Base-by-base conservation (phyloP, 2,888 invertebrate genomes). In the Nezara viridula region DNA sequence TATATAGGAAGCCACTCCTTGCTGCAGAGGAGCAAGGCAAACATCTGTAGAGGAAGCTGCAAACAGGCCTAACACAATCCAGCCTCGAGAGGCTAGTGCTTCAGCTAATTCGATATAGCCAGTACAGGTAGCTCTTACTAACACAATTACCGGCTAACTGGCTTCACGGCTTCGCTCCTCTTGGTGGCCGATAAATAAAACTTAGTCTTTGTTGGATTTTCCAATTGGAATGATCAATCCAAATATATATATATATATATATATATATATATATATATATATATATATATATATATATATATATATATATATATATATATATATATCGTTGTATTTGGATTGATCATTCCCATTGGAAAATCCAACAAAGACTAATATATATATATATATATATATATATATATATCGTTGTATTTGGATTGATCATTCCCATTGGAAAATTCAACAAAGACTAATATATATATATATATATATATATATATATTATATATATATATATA, bases 31-130 rank as follows among this genome's bases (percentile, higher is more conserved):
- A 73, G 66, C 66, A 6, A 3, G 66, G 21, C 66, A 73, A 73
- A 73, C 66, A 73, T 73, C 66, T 73, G 66, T 73, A 73, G 66
- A 37, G 66, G 66, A 73, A 73, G 66, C 66, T 37, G 66, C 32
- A 73, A 73, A 37, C 55, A 21, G 32, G 7, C 7, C 37, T 73
- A 73, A 73, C 66, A 73, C 32, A 32, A 73, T 73, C 66, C 19
- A 73, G 66, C 24, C 66, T 73, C 19, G 66, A 73, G 66, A 60
- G 66, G 66, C 32, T 73, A 37, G 66, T 73, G 66, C 66, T 73
- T 73, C 32, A 37, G 21, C 66, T 73, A 73, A 73, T 73, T 73
- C 37, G 37, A 73, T 73, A 32, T 19, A 73, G 66, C 66, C 66
- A 6, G 32, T 37, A 16, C 37, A 73, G 66, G 32, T 73, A 73